Conservation (phyloP, 2,888 invertebrate genomes). For the Acleris sparsana region DNA sequence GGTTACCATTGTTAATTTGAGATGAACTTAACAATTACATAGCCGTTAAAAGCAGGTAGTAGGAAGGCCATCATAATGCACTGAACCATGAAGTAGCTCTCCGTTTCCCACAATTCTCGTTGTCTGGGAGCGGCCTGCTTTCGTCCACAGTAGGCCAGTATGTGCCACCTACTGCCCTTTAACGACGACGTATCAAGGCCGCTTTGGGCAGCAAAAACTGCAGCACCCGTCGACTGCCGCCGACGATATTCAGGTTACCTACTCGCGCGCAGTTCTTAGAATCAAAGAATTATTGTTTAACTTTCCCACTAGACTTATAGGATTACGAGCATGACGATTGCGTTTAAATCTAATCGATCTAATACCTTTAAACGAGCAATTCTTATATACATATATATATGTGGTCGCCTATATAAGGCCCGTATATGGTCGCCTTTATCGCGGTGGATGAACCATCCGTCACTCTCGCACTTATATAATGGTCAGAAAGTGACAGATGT, state of each 20-base stretch:
- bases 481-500: no score
- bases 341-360: no score
- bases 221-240: conserved; percentile 59
- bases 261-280: conserved; percentile 1
- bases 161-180: conserved; percentile 67
- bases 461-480: no score
- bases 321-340: neutral
- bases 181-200: conserved; percentile 64
- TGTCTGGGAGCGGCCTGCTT: conserved; percentile 68
- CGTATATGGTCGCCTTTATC: no score
- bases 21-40: neutral
- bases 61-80: conserved; percentile 28
- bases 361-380: no score
- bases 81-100: conserved; percentile 45
- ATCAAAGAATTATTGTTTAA: neutral
- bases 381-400: no score
- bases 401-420: no score
- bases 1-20: no score
- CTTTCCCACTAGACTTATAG: neutral
- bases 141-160: conserved; percentile 56
- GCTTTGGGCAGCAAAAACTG: conserved; percentile 61
- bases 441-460: no score
- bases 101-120: conserved; percentile 66
- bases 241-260: conserved; percentile 24
- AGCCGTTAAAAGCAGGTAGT: conserved; percentile 1